phyloP scores from a whole-genome alignment of 2,113 vertebrate species.

The Periophthalmodon schlosseri region DNA sequence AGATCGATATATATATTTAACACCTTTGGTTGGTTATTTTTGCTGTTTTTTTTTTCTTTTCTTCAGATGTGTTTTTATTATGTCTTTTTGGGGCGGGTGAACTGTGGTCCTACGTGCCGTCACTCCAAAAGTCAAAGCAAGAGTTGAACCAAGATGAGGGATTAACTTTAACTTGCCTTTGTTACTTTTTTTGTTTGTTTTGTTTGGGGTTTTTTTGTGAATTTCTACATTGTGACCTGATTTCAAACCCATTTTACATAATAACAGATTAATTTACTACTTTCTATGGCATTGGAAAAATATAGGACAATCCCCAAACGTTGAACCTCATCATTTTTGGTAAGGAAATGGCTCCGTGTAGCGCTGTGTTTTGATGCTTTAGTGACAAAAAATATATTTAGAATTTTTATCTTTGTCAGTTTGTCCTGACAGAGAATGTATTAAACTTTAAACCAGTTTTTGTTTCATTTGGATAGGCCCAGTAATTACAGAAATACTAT shows the following conservation, averaged over 20 bases:
- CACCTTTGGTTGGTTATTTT: constrained; percentile 43
- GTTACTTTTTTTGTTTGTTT: not conserved
- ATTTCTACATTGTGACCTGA: not conserved
- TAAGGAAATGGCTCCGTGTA: too few relatives aligned
- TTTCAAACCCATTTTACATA: not conserved
- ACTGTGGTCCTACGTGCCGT: not conserved
- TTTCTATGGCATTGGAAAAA: not conserved
- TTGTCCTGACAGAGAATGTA: too few relatives aligned
- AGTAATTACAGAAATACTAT: too few relatives aligned
- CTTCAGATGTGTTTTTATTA: constrained; percentile 46
- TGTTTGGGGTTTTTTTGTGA: not conserved
- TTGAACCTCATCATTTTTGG: too few relatives aligned
- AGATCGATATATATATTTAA: constrained; percentile 55
- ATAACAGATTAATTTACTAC: not conserved
- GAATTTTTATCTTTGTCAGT: not conserved
- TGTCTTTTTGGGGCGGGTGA: constrained; percentile 15
- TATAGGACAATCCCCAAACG: too few relatives aligned
- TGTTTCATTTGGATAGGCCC: too few relatives aligned
- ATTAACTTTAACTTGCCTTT: not conserved
- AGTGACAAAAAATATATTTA: too few relatives aligned
- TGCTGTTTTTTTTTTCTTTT: constrained; percentile 22
- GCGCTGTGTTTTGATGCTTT: too few relatives aligned
- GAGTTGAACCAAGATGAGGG: not conserved
- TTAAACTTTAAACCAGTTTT: too few relatives aligned
- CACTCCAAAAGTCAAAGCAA: not conserved